phyloP scores from a whole-genome alignment of 1,140 invertebrate genomes.

The Drosophila varians region DNA sequence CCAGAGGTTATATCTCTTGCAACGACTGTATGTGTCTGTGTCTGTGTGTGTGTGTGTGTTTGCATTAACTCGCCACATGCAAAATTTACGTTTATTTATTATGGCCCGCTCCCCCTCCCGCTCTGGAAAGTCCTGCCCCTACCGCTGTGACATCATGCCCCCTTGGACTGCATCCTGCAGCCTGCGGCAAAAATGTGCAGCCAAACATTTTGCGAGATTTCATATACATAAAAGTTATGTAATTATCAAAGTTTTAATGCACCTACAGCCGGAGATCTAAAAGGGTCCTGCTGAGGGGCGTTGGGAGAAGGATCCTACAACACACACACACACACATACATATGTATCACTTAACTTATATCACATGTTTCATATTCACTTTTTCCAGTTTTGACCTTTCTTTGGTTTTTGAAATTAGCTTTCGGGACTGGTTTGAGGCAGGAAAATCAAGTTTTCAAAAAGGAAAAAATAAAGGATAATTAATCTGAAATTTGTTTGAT shows the following conservation, averaged over 20 bases:
- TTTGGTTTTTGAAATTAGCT: conserved; percentile 37
- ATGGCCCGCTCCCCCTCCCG: conserved; percentile 44
- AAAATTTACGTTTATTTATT: conserved; percentile 82
- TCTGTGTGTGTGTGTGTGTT: conserved; percentile 53
- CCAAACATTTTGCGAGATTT: conserved; percentile 72
- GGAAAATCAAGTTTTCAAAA: conserved; percentile 5
- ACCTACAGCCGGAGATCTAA: conserved; percentile 50
- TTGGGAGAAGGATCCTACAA: neutral
- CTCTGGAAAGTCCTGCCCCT: conserved; percentile 20
- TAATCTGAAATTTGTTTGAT: neutral
- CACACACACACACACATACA: conserved; percentile 16
- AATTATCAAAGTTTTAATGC: conserved; percentile 81
- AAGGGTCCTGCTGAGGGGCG: conserved; percentile 2
- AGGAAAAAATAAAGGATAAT: neutral
- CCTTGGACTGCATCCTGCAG: conserved; percentile 39
- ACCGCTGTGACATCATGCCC: conserved; percentile 15
- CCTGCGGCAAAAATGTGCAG: conserved; percentile 65
- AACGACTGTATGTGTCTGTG: conserved; percentile 4
- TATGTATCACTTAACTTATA: conserved; percentile 49
- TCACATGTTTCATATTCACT: conserved; percentile 44
- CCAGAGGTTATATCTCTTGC: conserved; percentile 27
- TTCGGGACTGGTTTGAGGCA: conserved; percentile 22
- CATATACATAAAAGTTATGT: conserved; percentile 71
- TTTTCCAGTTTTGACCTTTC: conserved; percentile 28
- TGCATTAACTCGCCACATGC: conserved; percentile 79